Base-by-base conservation (phyloP, 2,888 invertebrate genomes). In the Lepidochrysops patricia region DNA sequence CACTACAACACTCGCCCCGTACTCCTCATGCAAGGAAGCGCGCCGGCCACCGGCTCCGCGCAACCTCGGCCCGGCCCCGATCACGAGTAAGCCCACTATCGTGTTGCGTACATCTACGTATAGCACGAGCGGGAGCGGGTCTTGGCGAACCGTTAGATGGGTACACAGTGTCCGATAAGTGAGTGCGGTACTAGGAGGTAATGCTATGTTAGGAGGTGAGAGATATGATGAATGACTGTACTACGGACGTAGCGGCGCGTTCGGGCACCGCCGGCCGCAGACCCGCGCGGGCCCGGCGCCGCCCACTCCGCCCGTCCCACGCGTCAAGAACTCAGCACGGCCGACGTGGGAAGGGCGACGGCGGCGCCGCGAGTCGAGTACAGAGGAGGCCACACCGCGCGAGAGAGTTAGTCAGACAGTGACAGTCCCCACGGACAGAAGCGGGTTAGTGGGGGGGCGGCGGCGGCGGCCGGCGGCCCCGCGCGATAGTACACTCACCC, bases 401-500 rank as follows among this genome's bases (percentile, higher is more conserved):
- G 19, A 43, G 19, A 43, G 19, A 43, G 43, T 43, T 43, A 43
- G 43, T 43, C 43, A 19, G 43, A 43, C 19, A 43, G 43, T 23
- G 12, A 7, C 43, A 43, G 9, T 43, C 19, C 19, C 43, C 43
- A 43, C 43, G 12, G 43, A 43, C 43, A 43, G 12, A 43, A 43
- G 43, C 43, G 43, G 9, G 43, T 43, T 43, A 43, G 43, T 43
- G 43, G 19, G 19, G 37, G 15, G 13, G 37, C 37, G 37, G 37
- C 37, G 15, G 37, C 29, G 29, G 9, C 29, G 29, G 7, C 29
- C 29, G 7, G 37, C 37, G 37, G 37, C 43, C 43, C 43, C 43
- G 43, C 43, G 19, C 19, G 61, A 86, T 84, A 85, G 87, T 88
- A 88, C 89, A 85, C 84, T 72, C 79, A 76, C 71, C 84, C 84